phyloP scores from a whole-genome alignment of 2,888 invertebrate species.

The Elmis aenea region DNA sequence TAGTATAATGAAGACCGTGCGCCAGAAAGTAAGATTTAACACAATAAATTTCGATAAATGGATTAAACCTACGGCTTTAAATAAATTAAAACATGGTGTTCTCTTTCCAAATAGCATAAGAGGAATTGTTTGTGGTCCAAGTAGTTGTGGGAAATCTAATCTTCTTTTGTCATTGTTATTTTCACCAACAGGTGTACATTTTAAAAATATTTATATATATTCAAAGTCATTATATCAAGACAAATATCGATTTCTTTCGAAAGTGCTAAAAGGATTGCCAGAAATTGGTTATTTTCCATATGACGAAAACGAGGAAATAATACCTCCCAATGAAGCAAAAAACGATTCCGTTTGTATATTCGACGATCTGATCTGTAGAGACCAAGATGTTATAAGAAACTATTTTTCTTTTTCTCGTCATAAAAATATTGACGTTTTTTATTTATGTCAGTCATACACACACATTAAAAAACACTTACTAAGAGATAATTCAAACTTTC shows the following conservation, averaged over 20 bases:
- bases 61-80: too few species aligned
- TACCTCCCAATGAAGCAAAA: conserved; percentile 25
- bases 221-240: conserved; percentile 33
- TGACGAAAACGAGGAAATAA: conserved; percentile 22
- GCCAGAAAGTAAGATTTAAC: too few species aligned
- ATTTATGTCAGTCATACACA: conserved; percentile 37
- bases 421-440: conserved; percentile 35
- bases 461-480: conserved; percentile 38
- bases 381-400: conserved; percentile 30
- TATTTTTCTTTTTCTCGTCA: conserved; percentile 38
- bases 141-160: conserved; percentile 41
- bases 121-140: conserved; percentile 34
- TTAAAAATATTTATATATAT: conserved; percentile 40
- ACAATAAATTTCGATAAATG: too few species aligned
- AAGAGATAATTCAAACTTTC: conserved; percentile 37
- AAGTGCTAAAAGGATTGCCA: conserved; percentile 22
- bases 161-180: conserved; percentile 32
- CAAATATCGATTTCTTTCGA: conserved; percentile 30
- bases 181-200: conserved; percentile 35
- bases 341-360: conserved; percentile 38
- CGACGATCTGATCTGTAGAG: conserved; percentile 39
- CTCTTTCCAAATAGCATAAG: conserved; percentile 31
- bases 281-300: conserved; percentile 27
- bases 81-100: conserved; percentile 30
- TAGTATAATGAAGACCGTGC: too few species aligned